Conservation (phyloP, 2,888 invertebrate genomes). For the Drosophila paramelanica region DNA sequence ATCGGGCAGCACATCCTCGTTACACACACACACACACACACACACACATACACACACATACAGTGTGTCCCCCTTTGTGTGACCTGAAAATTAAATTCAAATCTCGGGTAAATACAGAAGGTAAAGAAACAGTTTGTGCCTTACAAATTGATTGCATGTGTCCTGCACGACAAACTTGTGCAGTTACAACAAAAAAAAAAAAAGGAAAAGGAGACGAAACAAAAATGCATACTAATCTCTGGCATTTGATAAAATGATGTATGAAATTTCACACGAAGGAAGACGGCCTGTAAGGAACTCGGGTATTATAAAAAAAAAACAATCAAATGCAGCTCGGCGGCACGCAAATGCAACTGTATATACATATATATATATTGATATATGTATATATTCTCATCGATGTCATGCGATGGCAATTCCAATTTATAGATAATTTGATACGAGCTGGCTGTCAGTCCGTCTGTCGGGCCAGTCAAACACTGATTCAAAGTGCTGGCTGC, state of each 20-base stretch:
- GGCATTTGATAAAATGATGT: slow-evolving; percentile 49
- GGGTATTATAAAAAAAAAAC: slow-evolving; percentile 43
- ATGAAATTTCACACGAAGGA: slow-evolving; percentile 59
- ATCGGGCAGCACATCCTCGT: slow-evolving; percentile 39
- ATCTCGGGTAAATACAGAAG: slow-evolving; percentile 67
- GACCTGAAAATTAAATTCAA: slow-evolving; percentile 81
- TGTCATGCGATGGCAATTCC: slow-evolving; percentile 62
- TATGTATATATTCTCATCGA: slow-evolving; percentile 53
- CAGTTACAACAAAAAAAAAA: slow-evolving; percentile 8
- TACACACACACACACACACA: slow-evolving; percentile 15
- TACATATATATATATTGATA: slow-evolving; percentile 44
- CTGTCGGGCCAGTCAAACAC: slow-evolving; percentile 22
- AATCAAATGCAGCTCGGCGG: slow-evolving; percentile 61
- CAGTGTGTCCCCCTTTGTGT: slow-evolving; percentile 57
- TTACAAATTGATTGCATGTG: slow-evolving; percentile 71
- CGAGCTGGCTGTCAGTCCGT: slow-evolving; percentile 51
- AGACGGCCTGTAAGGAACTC: not conserved
- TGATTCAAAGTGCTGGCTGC: slow-evolving; percentile 38
- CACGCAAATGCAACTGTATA: slow-evolving; percentile 46
- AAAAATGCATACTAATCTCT: slow-evolving; percentile 23
- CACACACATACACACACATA: slow-evolving; percentile 16
- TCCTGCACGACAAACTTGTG: slow-evolving; percentile 5
- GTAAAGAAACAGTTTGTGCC: slow-evolving; percentile 50
- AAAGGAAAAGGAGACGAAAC: not conserved
- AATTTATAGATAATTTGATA: slow-evolving; percentile 77